Evolutionary conservation across 1,140 invertebrate genomes (phyloP), one percentile per base, ranked within the genome.

Genomic region (Vanessa atalanta): DNA sequence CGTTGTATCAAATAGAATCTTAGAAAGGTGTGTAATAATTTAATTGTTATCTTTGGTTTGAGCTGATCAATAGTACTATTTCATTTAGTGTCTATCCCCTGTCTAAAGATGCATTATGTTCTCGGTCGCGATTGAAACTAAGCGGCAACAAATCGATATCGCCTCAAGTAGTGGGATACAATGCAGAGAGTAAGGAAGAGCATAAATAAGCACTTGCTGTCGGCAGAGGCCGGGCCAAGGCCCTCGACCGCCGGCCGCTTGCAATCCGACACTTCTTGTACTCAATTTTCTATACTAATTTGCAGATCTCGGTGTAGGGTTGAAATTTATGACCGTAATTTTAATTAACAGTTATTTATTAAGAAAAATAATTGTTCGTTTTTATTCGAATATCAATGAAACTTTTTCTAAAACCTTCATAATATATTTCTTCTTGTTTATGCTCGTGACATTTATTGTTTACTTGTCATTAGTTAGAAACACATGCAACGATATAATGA

Each of bases 211-310:
- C 69, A 73, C 67, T 77, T 72, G 78, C 71, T 77, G 75, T 75
- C 78, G 70, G 75, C 66, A 76, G 80, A 79, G 79, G 82, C 79
- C 79, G 81, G 79, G 77, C 82, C 79, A 83, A 82, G 87, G 82
- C 86, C 81, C 83, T 82, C 83, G 78, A 68, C 78, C 72, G 80
- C 79, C 84, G 78, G 82, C 79, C 83, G 83, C 80, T 77, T 76
- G 89, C 86, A 91, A 91, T 81, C 85, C 82, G 85, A 91, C 85
- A 89, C 89, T 86, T 87, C 87, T 85, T 91, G 86, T 88, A 87
- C 85, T 87, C 86, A 86, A 89, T 89, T 86, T 87, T 85, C 88
- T 85, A 82, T 88, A 86, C 84, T 87, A 88, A 91, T 91, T 90
- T 85, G 89, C 87, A 79, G 78, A 79, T 73, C 75, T 67, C 48